Conservation (phyloP, 2,888 invertebrate genomes). For the Diploptera punctata region DNA sequence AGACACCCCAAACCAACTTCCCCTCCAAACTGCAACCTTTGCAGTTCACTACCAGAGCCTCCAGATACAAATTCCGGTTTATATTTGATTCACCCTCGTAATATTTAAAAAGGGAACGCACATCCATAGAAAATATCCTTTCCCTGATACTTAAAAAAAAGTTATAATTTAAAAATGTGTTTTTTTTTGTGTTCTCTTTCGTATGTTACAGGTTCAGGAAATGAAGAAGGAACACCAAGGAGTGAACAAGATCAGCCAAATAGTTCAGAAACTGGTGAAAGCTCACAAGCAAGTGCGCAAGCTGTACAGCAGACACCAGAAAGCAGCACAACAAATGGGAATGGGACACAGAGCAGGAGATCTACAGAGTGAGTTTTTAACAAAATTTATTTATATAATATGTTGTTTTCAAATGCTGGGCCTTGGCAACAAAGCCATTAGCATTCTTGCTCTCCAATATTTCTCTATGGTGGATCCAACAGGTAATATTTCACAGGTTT, state of each 20-base stretch:
- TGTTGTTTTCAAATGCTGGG: no score
- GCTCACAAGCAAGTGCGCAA: not conserved
- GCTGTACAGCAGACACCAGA: not conserved
- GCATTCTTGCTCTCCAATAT: no score
- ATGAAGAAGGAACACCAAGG: conserved; percentile 11
- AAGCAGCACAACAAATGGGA: not conserved
- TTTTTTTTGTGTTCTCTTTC: not conserved
- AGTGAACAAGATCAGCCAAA: conserved; percentile 19
- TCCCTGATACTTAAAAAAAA: not conserved
- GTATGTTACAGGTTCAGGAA: not conserved
- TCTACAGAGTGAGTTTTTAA: conserved; percentile 3
- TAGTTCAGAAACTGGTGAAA: conserved; percentile 2
- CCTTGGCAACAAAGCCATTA: no score
- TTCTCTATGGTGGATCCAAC: no score
- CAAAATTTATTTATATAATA: no score
- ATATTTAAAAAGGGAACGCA: no score
- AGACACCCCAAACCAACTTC: no score
- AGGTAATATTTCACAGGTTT: no score
- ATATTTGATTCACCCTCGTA: no score
- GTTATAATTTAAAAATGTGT: not conserved
- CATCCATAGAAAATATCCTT: not conserved
- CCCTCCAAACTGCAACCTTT: no score
- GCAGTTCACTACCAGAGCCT: no score
- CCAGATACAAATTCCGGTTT: no score
- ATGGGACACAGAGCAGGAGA: conserved; percentile 18